phyloP scores from a whole-genome alignment of 2,888 invertebrate species.

The Drosophila planitibia region DNA sequence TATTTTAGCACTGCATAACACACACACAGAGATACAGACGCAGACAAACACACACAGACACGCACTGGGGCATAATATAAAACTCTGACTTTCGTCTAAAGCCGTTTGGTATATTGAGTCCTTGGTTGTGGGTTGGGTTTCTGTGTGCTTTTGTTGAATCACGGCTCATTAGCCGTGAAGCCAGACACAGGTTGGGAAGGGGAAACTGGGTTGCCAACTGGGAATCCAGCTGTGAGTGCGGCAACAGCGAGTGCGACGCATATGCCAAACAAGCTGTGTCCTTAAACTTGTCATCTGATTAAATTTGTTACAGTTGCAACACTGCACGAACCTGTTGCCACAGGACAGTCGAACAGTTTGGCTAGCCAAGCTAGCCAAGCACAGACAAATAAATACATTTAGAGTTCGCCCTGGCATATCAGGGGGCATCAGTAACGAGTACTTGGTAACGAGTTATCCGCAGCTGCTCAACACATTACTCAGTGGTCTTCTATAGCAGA shows the following conservation, averaged over 20 bases:
- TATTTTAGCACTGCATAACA: constrained; percentile 52
- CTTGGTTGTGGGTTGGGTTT: background rate
- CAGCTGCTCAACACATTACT: constrained; percentile 40
- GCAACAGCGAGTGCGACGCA: constrained; percentile 4
- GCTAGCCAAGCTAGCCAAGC: background rate
- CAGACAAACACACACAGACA: constrained; percentile 21
- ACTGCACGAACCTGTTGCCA: constrained; percentile 19
- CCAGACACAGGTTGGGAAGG: background rate
- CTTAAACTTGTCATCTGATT: constrained; percentile 27
- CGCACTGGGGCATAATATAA: background rate
- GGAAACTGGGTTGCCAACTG: constrained; percentile 14
- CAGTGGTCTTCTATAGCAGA: background rate
- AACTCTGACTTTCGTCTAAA: constrained; percentile 43
- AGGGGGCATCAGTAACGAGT: background rate
- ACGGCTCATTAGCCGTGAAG: constrained; percentile 61
- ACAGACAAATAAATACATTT: background rate
- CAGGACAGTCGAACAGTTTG: background rate
- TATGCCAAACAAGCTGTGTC: background rate
- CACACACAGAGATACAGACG: constrained; percentile 10
- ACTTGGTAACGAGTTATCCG: constrained; percentile 12
- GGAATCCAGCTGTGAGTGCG: constrained; percentile 19
- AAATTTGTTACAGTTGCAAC: background rate
- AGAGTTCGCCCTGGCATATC: background rate
- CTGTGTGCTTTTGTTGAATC: constrained; percentile 41
- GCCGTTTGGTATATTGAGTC: constrained; percentile 1